Evolutionary conservation across 2,113 vertebrate species (phyloP).

Genomic region (Tychaedon coryphoeus): DNA sequence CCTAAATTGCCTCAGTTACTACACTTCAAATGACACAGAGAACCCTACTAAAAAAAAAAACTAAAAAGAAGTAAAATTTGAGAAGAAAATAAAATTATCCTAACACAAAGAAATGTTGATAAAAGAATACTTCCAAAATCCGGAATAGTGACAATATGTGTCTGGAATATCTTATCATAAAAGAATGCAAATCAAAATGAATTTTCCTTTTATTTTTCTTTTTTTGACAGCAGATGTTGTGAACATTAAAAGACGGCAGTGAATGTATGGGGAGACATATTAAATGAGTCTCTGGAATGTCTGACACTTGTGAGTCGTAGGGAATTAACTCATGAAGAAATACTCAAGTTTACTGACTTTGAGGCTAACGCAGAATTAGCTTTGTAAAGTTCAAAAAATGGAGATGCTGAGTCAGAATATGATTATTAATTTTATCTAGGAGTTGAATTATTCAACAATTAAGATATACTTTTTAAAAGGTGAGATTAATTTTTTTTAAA

Average conservation of each 20-base stretch:
- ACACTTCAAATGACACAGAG: background rate
- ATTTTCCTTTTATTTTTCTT: conserved; percentile 36
- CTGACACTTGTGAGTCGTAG: conserved; percentile 17
- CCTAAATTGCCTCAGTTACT: background rate
- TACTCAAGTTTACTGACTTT: conserved; percentile 39
- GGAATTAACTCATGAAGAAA: background rate
- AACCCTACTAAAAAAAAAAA: background rate
- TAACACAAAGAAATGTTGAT: background rate
- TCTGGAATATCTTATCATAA: background rate
- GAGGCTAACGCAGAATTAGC: background rate
- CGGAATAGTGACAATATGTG: background rate
- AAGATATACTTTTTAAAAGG: background rate
- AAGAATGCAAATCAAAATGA: conserved; percentile 30
- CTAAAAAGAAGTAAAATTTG: background rate
- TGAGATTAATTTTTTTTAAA: background rate
- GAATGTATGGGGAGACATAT: background rate
- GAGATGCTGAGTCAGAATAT: conserved; percentile 6
- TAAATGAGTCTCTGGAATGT: conserved; percentile 13
- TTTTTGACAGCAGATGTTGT: conserved; percentile 39
- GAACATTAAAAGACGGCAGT: conserved; percentile 36
- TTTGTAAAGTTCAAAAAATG: background rate
- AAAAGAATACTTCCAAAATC: background rate
- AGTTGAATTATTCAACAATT: conserved; percentile 2
- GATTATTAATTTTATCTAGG: background rate
- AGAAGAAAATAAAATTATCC: background rate